Evolutionary conservation across 2,888 invertebrate genomes (phyloP), one percentile per base, ranked within the genome.

Genomic region (Aspidiotus destructor): DNA sequence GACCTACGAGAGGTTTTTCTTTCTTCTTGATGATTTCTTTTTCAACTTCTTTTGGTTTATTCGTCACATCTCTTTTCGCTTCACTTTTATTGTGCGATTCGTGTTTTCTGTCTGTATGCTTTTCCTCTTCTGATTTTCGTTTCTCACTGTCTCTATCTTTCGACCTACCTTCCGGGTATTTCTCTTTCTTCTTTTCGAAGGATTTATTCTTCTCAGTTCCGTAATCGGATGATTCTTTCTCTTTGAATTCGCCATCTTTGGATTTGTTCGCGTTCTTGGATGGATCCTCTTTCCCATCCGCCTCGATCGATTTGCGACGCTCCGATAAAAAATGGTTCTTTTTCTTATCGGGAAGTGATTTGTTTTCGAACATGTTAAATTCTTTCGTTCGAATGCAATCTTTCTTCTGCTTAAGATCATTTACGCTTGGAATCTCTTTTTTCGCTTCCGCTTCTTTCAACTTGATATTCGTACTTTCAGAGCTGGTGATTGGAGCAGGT

Each of bases 21-120:
- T 68, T 72, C 70, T 76, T 77, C 70, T 75, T 74, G 7, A 77
- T 76, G 53, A 75, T 71, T 62, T 78, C 76, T 69, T 77, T 70
- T 74, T 75, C 72, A 77, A 77, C 76, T 72, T 75, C 74, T 72
- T 74, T 74, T 73, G 72, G 73, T 55, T 79, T 80, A 55, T 75
- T 72, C 74, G 79, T 79, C 69, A 79, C 80, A 75, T 72, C 75
- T 74, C 72, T 77, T 62, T 65, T 70, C 13, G 62, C 42, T 64
- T 70, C 70, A 48, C 62, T 68, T 64, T 68, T 71, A 53, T 15
- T 2, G 28, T 6, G 15, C 8, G 8, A 63, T 41, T 57, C 61
- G 58, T 68, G 41, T 62, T 60, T 67, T 70, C 70, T 62, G 41
- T 69, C 68, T 60, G 67, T 69, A 48, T 63, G 54, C 10, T 53